A percentile compares a stretch with the other conserved stretches of the same genome.
These are phyloP conservation scores for Ophonus ardosiacus DNA, from an alignment of 2,888 invertebrate species.

Conservation along the genomic window DNA sequence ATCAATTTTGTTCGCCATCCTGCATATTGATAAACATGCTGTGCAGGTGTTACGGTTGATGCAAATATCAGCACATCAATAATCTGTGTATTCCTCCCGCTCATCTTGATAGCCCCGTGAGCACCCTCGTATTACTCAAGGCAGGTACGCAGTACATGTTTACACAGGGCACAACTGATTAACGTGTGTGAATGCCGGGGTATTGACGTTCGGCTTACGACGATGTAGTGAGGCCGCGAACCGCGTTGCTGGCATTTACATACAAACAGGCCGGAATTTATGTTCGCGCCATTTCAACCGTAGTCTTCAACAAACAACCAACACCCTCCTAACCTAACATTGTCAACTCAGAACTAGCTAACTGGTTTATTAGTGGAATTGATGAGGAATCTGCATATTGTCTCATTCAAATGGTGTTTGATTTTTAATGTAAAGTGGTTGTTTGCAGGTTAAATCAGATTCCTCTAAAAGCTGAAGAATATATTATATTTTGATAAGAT, in stretches of 20 bases:
- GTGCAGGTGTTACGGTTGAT: no score
- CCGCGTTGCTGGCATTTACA: slow-evolving; percentile 31
- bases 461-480: no score
- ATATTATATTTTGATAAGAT: no score
- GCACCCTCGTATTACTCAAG: no score
- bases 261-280: slow-evolving; percentile 51
- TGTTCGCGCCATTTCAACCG: slow-evolving; percentile 34
- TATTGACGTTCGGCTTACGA: slow-evolving; percentile 58
- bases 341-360: not conserved
- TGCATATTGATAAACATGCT: no score
- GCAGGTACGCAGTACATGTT: slow-evolving; percentile 5
- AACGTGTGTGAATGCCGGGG: slow-evolving; percentile 40
- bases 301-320: slow-evolving; percentile 1
- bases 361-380: not conserved
- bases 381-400: not conserved
- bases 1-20: no score
- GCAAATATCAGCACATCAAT: no score
- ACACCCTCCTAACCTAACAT: slow-evolving; percentile 4
- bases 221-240: slow-evolving; percentile 19
- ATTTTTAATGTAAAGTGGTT: not conserved
- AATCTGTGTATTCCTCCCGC: no score
- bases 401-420: not conserved
- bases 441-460: no score
- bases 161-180: slow-evolving; percentile 42
- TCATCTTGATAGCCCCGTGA: no score